A percentile compares a stretch with the other conserved stretches of the same genome.
phyloP scores from a whole-genome alignment of 2,113 vertebrate genomes.

The Strix aluco region DNA sequence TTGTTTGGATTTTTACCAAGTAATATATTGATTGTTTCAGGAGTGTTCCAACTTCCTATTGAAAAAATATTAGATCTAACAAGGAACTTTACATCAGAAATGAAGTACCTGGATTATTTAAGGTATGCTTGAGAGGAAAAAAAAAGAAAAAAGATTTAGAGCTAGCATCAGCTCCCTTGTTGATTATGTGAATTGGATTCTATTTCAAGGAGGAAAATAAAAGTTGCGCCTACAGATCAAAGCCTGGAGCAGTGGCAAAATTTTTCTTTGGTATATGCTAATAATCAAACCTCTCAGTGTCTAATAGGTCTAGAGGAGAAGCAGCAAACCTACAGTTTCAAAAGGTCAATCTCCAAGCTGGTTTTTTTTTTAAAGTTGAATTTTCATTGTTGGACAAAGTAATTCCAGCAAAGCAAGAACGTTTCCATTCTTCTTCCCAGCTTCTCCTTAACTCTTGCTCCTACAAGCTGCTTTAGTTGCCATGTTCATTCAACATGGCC shows the following conservation, averaged over 20 bases:
- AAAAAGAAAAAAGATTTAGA: neutral
- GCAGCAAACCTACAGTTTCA: neutral
- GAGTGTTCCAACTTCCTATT: neutral
- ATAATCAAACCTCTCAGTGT: neutral
- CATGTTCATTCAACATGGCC: neutral
- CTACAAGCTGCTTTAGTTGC: neutral
- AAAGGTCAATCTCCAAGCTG: neutral
- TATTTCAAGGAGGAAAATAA: neutral
- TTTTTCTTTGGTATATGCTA: neutral
- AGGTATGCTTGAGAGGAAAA: neutral
- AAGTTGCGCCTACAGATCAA: neutral
- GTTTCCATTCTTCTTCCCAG: neutral
- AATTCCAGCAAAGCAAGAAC: neutral
- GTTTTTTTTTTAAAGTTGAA: neutral
- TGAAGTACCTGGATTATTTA: neutral
- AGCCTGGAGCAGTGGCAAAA: neutral
- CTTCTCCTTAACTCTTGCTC: neutral
- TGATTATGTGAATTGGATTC: neutral
- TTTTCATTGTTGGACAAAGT: neutral
- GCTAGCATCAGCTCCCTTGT: neutral
- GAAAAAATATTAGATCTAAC: neutral
- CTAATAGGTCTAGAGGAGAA: neutral
- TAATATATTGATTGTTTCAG: neutral
- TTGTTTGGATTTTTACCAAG: neutral
- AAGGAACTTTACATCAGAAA: neutral